Conservation (phyloP, 2,888 invertebrate genomes). For the Drosophila dives region DNA sequence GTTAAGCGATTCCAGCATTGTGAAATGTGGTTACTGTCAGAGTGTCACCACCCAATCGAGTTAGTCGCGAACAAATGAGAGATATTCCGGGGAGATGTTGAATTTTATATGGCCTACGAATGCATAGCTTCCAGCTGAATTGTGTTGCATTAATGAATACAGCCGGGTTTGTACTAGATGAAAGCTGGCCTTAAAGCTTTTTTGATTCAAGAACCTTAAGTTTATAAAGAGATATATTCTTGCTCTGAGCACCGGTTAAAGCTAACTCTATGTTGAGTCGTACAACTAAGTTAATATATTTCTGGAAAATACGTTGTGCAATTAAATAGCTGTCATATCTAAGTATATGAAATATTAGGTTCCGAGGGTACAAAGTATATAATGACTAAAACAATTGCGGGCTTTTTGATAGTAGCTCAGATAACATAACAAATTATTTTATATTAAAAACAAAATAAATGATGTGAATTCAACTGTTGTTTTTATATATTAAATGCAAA, state of each 20-base stretch:
- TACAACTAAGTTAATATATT: slow-evolving; percentile 50
- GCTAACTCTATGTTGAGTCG: slow-evolving; percentile 24
- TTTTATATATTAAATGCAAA: not conserved
- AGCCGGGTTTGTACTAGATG: not conserved
- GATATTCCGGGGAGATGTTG: slow-evolving; percentile 37
- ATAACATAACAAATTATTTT: not conserved
- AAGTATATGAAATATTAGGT: not conserved
- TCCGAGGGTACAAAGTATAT: not conserved
- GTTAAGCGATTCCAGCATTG: slow-evolving; percentile 26
- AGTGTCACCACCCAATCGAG: slow-evolving; percentile 54
- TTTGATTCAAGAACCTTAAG: slow-evolving; percentile 2
- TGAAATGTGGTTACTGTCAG: slow-evolving; percentile 32
- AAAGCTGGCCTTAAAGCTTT: slow-evolving; percentile 10
- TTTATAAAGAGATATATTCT: not conserved
- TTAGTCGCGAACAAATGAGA: slow-evolving; percentile 60
- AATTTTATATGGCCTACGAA: slow-evolving; percentile 56
- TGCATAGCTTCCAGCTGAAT: slow-evolving; percentile 5
- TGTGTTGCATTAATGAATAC: slow-evolving; percentile 4
- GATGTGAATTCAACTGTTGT: not conserved
- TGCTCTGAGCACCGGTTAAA: slow-evolving; percentile 1
- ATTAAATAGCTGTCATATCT: not conserved
- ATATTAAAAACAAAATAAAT: not conserved
- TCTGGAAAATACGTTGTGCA: slow-evolving; percentile 29
- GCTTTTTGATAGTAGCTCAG: not conserved
- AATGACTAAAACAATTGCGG: not conserved